Evolutionary conservation across 2,888 invertebrate genomes (phyloP).

Genomic region (Camptogramma bilineatum): DNA sequence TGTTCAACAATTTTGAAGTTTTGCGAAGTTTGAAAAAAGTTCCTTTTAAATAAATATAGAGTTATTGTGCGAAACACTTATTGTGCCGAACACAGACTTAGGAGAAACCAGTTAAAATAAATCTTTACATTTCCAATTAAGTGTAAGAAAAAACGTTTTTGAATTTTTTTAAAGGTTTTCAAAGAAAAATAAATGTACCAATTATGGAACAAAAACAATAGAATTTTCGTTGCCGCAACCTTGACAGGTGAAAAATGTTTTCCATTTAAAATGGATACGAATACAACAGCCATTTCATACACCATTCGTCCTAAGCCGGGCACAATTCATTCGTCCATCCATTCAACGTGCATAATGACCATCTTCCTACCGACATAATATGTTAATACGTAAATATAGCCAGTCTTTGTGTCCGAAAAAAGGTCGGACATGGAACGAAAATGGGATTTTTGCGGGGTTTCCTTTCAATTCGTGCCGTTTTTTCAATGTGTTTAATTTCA

Average conservation of each 20-base stretch:
- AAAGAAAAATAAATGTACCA: too few relatives aligned
- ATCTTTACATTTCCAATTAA: not conserved
- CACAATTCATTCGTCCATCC: constrained; percentile 51
- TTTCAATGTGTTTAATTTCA: constrained; percentile 81
- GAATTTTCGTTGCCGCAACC: not conserved
- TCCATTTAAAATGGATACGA: constrained; percentile 39
- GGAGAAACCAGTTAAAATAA: not conserved
- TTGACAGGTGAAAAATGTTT: constrained; percentile 27
- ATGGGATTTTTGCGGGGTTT: constrained; percentile 73
- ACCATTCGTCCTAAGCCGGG: constrained; percentile 55
- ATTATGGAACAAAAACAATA: too few relatives aligned
- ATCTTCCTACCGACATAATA: constrained; percentile 66
- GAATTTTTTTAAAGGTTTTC: not conserved
- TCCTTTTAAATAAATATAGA: not conserved
- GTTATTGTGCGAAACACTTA: not conserved
- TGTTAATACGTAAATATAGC: constrained; percentile 69
- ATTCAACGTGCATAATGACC: constrained; percentile 72
- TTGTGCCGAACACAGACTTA: not conserved
- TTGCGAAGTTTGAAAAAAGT: not conserved
- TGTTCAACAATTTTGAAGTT: constrained; percentile 14
- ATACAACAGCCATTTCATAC: constrained; percentile 64
- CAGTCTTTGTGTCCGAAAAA: constrained; percentile 60
- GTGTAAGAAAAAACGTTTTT: not conserved
- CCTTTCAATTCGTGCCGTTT: constrained; percentile 46
- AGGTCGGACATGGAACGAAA: constrained; percentile 71